Evolutionary conservation across 2,797 vertebrate species (phyloP).

Genomic region (Enoplosus armatus): DNA sequence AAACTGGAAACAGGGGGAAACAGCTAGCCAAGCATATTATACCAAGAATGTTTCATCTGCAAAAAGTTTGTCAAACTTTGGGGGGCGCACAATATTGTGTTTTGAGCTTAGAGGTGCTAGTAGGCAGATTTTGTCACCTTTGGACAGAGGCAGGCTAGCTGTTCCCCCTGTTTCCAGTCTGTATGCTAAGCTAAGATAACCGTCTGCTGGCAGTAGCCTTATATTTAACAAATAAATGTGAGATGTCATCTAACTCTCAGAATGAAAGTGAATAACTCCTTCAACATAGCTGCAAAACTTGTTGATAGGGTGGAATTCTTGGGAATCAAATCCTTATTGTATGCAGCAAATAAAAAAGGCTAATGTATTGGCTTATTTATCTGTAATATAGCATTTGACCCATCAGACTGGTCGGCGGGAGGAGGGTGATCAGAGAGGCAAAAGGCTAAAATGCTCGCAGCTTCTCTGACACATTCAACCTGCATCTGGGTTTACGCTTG

Average conservation of each 20-base stretch:
- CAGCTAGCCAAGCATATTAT: too few species aligned
- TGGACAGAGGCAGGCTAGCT: neutral
- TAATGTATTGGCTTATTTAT: neutral
- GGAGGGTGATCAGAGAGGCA: neutral
- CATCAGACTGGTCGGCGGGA: neutral
- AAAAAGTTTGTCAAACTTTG: too few species aligned
- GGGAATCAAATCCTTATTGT: neutral
- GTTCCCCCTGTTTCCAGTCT: neutral
- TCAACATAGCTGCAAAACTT: neutral
- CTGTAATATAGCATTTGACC: neutral
- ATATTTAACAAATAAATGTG: too few species aligned
- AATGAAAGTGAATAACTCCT: neutral
- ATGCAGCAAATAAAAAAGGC: neutral
- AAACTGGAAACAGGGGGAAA: neutral
- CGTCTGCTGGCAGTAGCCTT: too few species aligned
- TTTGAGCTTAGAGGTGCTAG: too few species aligned
- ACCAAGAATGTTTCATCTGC: too few species aligned
- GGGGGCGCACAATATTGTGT: too few species aligned
- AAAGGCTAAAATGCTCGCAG: slow-evolving; percentile 11
- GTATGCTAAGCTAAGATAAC: neutral
- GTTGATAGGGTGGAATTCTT: neutral
- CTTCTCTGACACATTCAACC: slow-evolving; percentile 13
- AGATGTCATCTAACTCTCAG: too few species aligned
- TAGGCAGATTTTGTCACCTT: neutral
- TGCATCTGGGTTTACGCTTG: slow-evolving; percentile 40